Evolutionary conservation across 2,113 vertebrate species (phyloP), one percentile per base, ranked within the genome.

Genomic region (Gadus chalcogrammus): DNA sequence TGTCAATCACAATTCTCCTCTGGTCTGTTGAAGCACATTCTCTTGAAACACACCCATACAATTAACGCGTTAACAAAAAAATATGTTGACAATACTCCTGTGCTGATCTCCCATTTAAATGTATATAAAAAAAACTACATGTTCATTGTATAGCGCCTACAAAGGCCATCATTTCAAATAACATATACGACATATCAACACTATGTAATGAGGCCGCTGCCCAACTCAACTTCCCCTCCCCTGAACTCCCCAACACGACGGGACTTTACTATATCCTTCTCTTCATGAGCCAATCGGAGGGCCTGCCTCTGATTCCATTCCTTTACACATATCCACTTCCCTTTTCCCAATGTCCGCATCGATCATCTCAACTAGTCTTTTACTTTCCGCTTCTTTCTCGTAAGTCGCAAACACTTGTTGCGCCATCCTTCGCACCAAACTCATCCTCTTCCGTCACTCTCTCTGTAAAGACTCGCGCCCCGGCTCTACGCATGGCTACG

Each of bases 221-320:
- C 63, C n/a, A 70, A 68, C 48, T 73, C 64, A 75, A 75, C 79
- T 71, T 9, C 59, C 70, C 28, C n/a, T 58, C 55, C 5, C 55
- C 55, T n/a, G 55, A 16, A 16, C 55, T 17, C 15, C n/a, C 55
- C 42, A 48, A 56, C 20, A 63, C 13, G 63, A 76, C 64, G 53
- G 61, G 61, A 86, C 71, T 56, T 73, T 76, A 85, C 84, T 68
- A 82, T 70, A 72, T 67, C 79, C 28, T 70, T 68, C 74, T 71
- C 68, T 67, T 58, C 73, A 58, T 58, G 42, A 48, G 67, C 83
- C 69, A 2, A 72, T 79, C 84, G 83, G 20, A 89, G 88, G 84
- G 81, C 85, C 88, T 28, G 88, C 88, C 87, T 88, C 79, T 70
- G 80, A 85, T 52, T 63, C 72, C 72, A 58, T 13, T n/a, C 55